Evolutionary conservation across 2,888 invertebrate species (phyloP).

Genomic region (Tipula helvola): DNA sequence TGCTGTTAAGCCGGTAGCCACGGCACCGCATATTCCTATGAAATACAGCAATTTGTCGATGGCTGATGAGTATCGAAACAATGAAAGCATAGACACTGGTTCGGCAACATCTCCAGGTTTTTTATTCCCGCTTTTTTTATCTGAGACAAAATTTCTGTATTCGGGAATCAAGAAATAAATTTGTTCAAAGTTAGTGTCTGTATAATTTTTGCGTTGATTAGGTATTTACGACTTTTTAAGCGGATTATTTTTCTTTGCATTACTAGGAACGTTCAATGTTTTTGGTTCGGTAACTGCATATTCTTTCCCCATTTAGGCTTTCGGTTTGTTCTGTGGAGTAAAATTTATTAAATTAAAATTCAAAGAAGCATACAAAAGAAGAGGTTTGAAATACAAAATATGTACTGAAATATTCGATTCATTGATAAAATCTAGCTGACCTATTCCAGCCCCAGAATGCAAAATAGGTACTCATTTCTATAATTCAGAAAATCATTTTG

Average conservation of each 20-base stretch:
- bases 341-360: no score
- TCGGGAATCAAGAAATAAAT: constrained; percentile 21
- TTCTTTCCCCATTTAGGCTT: not conserved
- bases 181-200: not conserved
- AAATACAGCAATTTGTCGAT: constrained; percentile 42
- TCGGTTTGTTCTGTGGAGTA: not conserved
- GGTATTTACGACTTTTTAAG: not conserved
- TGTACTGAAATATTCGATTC: no score
- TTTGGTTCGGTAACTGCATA: not conserved
- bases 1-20: constrained; percentile 42
- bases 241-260: not conserved
- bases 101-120: not conserved
- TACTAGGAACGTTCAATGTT: not conserved
- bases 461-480: no score
- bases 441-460: no score
- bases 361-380: no score
- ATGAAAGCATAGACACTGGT: not conserved
- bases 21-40: constrained; percentile 40
- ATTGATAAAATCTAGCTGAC: no score
- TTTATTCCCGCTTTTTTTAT: not conserved
- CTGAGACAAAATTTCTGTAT: not conserved
- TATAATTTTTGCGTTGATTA: not conserved
- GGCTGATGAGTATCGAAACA: constrained; percentile 46
- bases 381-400: no score
- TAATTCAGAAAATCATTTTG: no score